Evolutionary conservation across 2,113 vertebrate genomes (phyloP), one percentile per base, ranked within the genome.

Genomic region (Puntigrus tetrazona): DNA sequence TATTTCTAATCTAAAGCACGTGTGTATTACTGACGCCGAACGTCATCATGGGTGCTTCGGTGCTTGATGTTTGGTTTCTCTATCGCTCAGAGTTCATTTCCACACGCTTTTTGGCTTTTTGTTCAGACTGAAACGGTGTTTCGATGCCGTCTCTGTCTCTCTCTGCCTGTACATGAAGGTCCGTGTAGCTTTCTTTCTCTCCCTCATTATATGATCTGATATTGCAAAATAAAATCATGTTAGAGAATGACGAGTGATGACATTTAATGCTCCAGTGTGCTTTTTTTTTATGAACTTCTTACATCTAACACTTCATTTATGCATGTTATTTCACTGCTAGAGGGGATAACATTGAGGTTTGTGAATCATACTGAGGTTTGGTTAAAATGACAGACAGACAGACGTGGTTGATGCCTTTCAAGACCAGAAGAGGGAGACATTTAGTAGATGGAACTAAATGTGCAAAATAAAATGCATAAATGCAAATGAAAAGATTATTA

Each of bases 191-290:
- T 27, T 55, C 59, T 52, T 45, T 78, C 80, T 72, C 52, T 73
- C n/a, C 34, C 81, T 31, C 43, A 69, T 69, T 88, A 72, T 76
- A 80, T 70, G 57, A 74, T 81, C 59, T 84, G 34, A 78, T 83
- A 81, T 80, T 80, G 76, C 74, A 75, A 78, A 85, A 85, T 88
- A 83, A 88, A 87, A 81, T 63, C 3, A 78, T 81, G 84, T 85
- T 81, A 83, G 75, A 78, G 3, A 38, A 59, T 83, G 85, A 67
- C 18, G 73, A 57, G 43, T 83, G 55, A 61, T 61, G 22, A 43
- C n/a, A 43, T 63, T n/a, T 20, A 11, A 52, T 74, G 50, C 69
- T 14, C 31, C 72, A 45, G 78, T 34, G 47, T 31, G 20, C 5
- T 14, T 78, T 20, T 57, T 61, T 87, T 65, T 31, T 25, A n/a